Percentiles rank a stretch among this genome's conserved stretches.
Conservation (phyloP, 2,797 vertebrate genomes). For the Rousettus madagascariensis region DNA sequence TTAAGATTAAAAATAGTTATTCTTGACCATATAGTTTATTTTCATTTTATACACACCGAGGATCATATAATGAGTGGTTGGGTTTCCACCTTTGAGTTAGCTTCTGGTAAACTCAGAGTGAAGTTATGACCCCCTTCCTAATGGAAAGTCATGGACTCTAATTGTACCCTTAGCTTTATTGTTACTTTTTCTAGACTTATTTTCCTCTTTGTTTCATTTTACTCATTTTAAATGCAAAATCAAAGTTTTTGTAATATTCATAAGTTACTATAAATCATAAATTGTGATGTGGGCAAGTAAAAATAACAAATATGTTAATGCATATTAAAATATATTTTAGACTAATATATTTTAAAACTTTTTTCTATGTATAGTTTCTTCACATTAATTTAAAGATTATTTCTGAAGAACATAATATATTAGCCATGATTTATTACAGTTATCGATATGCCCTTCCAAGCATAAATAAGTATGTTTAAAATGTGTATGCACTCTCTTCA, state of each 20-base stretch:
- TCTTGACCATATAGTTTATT: not conserved
- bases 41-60: not conserved
- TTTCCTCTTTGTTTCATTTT: not conserved
- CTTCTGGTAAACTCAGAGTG: not conserved
- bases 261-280: not conserved
- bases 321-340: not conserved
- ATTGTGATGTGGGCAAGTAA: not conserved
- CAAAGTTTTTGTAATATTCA: not conserved
- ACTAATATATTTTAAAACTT: not conserved
- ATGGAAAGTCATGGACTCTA: not conserved
- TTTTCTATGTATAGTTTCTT: not conserved
- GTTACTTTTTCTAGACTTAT: not conserved
- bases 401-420: not conserved
- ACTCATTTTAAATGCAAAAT: not conserved
- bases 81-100: not conserved
- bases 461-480: not conserved
- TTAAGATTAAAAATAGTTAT: not conserved
- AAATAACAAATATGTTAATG: slow-evolving; percentile 11
- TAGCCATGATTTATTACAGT: not conserved
- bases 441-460: not conserved
- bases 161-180: not conserved
- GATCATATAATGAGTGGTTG: not conserved
- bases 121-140: not conserved
- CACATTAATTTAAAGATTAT: not conserved
- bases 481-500: not conserved